These are phyloP conservation scores for Tenodera sinensis DNA, from an alignment of 2,888 invertebrate genomes.

Conservation along the genomic window DNA sequence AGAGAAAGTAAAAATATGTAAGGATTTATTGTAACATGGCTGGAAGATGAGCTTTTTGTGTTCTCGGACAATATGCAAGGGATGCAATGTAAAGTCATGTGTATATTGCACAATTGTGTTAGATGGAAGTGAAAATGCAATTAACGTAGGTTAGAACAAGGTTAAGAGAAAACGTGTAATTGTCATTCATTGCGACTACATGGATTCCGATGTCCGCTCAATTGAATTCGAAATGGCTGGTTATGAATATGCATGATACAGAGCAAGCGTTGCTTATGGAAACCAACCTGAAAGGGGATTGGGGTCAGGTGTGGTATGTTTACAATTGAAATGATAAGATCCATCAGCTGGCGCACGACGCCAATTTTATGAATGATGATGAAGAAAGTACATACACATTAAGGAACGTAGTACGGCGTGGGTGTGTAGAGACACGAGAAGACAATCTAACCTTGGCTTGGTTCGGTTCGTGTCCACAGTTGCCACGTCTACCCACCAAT, in stretches of 20 bases:
- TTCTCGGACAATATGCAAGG: no score
- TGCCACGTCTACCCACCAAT: neutral
- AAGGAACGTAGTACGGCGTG: neutral
- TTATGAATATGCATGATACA: neutral
- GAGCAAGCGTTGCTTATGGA: neutral
- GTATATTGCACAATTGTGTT: no score
- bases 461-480: neutral
- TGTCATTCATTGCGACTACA: no score
- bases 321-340: neutral
- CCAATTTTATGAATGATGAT: neutral
- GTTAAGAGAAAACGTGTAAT: no score
- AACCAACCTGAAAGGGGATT: neutral
- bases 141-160: no score
- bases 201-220: no score
- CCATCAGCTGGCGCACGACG: neutral
- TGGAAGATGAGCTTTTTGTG: no score
- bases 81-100: no score
- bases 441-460: neutral
- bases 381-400: neutral
- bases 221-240: no score
- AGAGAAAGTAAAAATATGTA: no score
- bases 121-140: no score
- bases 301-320: neutral
- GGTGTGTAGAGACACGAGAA: neutral
- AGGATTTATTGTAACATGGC: no score